Base-by-base conservation (phyloP, 2,797 vertebrate species). In the Zonotrichia albicollis region DNA sequence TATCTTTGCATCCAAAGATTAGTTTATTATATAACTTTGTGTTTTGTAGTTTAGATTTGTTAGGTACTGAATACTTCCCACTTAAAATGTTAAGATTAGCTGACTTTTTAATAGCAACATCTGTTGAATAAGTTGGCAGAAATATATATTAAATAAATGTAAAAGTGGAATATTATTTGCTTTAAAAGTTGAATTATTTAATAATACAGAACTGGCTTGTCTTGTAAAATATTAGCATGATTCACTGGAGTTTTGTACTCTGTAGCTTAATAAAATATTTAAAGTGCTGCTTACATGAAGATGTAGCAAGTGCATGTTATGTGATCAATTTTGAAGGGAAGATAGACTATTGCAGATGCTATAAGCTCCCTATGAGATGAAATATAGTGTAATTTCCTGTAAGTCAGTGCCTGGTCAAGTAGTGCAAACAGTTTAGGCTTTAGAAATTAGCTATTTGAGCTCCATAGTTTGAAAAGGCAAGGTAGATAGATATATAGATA, bases 211-310 rank as follows among this genome's bases (percentile, higher is more conserved):
- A 38, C n/a, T 90, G 84, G n/a, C 30, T 91, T 92, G 32, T 78
- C 87, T 73, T 92, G 22, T 93, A 66, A 88, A 89, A 53, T 81
- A 67, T 40, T 78, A 73, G 26, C 53, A 30, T 70, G 71, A 75
- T 89, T 95, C 25, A 5, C 60, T 84, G 71, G 16, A 61, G 62
- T 95, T 93, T 84, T 82, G 25, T 84, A 66, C 51, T 84, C 22
- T 51, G 11, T 68, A 76, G 40, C 74, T 90, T 92, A 72, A 93
- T 83, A 61, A 94, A 96, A 92, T 93, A 90, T 89, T 94, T 91
- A 50, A 75, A 72, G 30, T 77, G 76, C 76, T 89, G 25, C 73
- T 92, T 93, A 38, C 7, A 1, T 78, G 61, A 87, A 92, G 54
- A 79, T 88, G 27, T 79, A 87, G 67, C 61, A 87, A 86, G 27